A percentile compares a stretch with the other conserved stretches of the same genome.
These are phyloP conservation scores for Tenthredo scrophulariae DNA, from an alignment of 2,888 invertebrate species.

Conservation along the genomic window DNA sequence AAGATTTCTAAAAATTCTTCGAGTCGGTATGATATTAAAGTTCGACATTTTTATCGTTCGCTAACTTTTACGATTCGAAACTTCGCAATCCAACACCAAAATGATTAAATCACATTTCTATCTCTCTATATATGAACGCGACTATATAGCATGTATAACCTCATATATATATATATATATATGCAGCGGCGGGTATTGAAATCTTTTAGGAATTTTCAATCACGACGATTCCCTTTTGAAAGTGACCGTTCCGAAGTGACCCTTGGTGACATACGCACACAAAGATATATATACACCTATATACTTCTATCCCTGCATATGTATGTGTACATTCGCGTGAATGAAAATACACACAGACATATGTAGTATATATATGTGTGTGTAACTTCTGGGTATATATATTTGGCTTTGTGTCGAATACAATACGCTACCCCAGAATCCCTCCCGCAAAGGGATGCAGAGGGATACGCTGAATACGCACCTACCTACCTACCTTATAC, in stretches of 20 bases:
- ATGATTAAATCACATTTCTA: background rate
- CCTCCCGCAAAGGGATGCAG: background rate
- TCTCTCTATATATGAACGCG: background rate
- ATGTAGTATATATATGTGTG: background rate
- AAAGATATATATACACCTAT: background rate
- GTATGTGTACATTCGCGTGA: background rate
- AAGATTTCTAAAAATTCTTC: too few species aligned
- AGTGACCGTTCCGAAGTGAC: conserved; percentile 22
- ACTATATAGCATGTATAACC: background rate
- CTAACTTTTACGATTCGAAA: too few species aligned
- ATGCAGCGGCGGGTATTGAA: background rate
- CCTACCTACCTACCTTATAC: background rate
- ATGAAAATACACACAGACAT: background rate
- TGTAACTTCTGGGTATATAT: background rate
- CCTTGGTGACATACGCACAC: background rate
- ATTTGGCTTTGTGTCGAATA: conserved; percentile 40
- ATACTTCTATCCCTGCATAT: background rate
- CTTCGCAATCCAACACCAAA: too few species aligned
- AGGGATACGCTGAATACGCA: conserved; percentile 36
- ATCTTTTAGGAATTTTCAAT: conserved; percentile 45
- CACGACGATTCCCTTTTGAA: conserved; percentile 20
- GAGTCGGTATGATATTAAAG: too few species aligned
- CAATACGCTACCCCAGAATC: conserved; percentile 14
- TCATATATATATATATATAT: background rate
- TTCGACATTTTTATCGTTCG: too few species aligned